phyloP scores from a whole-genome alignment of 2,113 vertebrate genomes.

The Dicaeum eximium region DNA sequence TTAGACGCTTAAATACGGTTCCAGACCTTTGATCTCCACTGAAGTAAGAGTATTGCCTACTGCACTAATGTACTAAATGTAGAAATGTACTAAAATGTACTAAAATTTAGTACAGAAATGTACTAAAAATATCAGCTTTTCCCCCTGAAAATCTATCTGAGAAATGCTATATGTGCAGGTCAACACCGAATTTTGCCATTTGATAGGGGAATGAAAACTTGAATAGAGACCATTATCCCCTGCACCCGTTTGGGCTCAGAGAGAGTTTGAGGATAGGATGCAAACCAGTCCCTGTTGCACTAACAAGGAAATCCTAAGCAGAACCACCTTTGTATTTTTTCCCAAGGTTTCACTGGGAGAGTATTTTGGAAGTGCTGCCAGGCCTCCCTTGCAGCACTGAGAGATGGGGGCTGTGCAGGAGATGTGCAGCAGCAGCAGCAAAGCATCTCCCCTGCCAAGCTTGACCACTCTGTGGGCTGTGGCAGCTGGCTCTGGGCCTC shows the following conservation, averaged over 20 bases:
- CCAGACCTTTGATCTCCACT: neutral
- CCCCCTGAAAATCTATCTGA: neutral
- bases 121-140: neutral
- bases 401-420: neutral
- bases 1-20: neutral
- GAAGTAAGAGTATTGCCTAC: neutral
- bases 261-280: neutral
- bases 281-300: neutral
- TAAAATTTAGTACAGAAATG: too few relatives aligned
- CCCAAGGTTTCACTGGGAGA: neutral
- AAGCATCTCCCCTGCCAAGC: neutral
- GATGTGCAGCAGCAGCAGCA: neutral
- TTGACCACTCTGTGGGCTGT: neutral
- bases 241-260: neutral
- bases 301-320: neutral
- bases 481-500: neutral
- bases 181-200: neutral
- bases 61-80: too few relatives aligned
- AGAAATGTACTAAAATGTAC: neutral
- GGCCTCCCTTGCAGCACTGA: neutral
- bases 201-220: neutral
- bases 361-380: neutral
- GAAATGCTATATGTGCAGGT: accelerated
- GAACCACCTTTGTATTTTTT: neutral
- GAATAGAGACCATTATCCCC: neutral